Conservation (phyloP, 2,797 vertebrate species). For the Fundulus diaphanus region DNA sequence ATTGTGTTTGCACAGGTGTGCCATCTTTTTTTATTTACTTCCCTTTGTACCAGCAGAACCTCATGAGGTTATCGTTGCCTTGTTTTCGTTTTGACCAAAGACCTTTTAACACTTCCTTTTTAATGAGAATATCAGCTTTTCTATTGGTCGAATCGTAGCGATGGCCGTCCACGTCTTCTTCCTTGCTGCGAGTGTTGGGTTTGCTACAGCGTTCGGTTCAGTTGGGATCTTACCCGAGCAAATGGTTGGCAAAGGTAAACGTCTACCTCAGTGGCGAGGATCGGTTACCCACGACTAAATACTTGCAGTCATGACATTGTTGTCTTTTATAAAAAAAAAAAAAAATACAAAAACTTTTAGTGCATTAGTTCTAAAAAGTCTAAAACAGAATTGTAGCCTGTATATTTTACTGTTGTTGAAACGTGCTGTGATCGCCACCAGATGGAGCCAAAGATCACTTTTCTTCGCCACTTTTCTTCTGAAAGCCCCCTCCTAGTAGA, state of each 20-base stretch:
- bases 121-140: no score
- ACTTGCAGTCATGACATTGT: no score
- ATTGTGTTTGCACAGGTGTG: neutral
- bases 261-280: neutral
- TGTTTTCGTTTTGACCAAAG: no score
- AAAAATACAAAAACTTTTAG: no score
- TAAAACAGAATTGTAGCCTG: no score
- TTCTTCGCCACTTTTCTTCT: neutral
- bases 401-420: no score
- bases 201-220: neutral
- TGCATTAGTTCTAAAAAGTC: no score
- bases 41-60: no score
- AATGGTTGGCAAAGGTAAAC: neutral
- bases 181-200: neutral
- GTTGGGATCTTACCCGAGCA: neutral
- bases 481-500: neutral
- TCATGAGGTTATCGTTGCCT: no score
- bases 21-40: no score
- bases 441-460: constrained; percentile 43
- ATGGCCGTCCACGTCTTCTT: neutral
- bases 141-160: no score
- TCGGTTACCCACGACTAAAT: neutral
- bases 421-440: constrained; percentile 30
- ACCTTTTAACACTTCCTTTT: no score
- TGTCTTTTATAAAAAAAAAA: neutral